Conservation (phyloP, 2,888 invertebrate species). For the Diabrotica balteata region DNA sequence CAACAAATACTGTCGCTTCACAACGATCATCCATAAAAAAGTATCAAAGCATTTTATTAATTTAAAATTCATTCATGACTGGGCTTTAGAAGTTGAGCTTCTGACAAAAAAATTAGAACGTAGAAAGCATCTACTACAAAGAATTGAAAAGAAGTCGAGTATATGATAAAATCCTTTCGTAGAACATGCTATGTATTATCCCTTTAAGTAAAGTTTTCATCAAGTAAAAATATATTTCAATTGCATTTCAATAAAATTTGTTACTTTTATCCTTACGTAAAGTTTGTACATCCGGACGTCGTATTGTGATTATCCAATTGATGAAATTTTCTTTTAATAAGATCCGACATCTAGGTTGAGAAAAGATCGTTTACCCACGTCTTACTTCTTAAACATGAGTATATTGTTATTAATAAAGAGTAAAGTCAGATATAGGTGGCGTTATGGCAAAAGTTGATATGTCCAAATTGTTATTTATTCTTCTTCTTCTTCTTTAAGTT, state of each 20-base stretch:
- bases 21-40: constrained; percentile 5
- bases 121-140: background rate
- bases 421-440: no score
- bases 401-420: no score
- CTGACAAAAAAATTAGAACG: constrained; percentile 5
- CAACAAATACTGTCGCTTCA: constrained; percentile 3
- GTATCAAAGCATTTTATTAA: constrained; percentile 25
- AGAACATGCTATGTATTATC: background rate
- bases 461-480: no score
- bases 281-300: no score
- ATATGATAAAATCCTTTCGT: background rate
- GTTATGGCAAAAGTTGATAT: no score
- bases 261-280: no score
- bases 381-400: no score
- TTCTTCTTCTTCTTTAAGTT: no score
- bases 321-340: no score
- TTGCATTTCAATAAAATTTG: background rate
- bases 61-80: constrained; percentile 25
- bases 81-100: constrained; percentile 1
- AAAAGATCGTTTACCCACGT: no score
- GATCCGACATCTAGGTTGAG: no score
- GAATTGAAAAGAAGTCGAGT: background rate
- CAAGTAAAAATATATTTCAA: background rate
- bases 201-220: background rate
- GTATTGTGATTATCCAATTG: no score